Base-by-base conservation (phyloP, 2,113 vertebrate genomes). In the Eretmochelys imbricata region DNA sequence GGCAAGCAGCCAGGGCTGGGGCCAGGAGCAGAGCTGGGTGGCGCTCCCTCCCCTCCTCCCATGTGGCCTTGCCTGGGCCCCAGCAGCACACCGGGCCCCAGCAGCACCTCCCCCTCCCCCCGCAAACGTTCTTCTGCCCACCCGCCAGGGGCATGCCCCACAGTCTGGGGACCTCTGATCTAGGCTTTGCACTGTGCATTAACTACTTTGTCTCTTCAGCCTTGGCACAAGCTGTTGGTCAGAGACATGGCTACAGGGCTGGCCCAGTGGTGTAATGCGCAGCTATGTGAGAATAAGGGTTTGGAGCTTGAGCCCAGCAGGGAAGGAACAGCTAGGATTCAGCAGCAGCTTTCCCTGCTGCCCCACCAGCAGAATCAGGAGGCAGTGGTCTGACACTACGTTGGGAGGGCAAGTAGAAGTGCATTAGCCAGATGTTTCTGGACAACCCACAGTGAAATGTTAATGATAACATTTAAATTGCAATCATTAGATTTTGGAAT, bases 1-100 rank as follows among this genome's bases (percentile, higher is more conserved):
- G 82, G 8, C 5, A 38, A 16, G 2, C 22, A 81, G 72, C 42
- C 51, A 72, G 38, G 38, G 42, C 89, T 35, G 13, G 24, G 59
- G 20, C 31, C 5, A 50, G 59, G 65, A n/a, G 51, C 22, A 59
- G 35, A 2, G 13, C 16, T 27, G 1, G 1, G 62, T 27, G n/a
- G 0, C 0, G 1, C 0, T 29, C 20, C 53, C 2, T 1, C 38
- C 4, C 24, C 27, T 27, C 10, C 75, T 80, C 46, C 57, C 89
- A 69, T 51, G 79, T 31, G 59, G 55, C 14, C 89, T 55, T 35
- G 24, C 50, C 9, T 16, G 50, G 35, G 81, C 38, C 27, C 5
- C 55, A 57, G 55, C 55, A 24, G 54, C 22, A 1, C 5, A 42
- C 42, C 5, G 53, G 35, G 84, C 38, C 25, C 5, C 54, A 55